phyloP scores from a whole-genome alignment of 2,797 vertebrate species.

The Rhinogobio ventralis region DNA sequence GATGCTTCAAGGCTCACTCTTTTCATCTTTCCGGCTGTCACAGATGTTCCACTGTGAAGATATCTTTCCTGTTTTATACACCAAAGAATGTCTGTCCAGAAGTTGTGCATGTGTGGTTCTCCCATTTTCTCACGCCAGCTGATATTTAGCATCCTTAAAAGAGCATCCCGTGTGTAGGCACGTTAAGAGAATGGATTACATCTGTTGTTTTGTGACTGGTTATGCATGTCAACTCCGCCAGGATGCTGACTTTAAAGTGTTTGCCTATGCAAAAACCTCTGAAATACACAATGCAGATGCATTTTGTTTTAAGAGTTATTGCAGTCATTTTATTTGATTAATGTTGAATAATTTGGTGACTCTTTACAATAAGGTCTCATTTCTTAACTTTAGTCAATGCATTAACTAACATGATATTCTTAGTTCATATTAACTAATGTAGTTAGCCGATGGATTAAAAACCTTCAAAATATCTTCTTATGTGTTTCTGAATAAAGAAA shows the following conservation, averaged over 20 bases:
- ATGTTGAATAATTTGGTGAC: neutral
- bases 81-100: constrained; percentile 5
- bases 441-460: too few species aligned
- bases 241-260: constrained; percentile 1
- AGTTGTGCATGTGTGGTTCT: constrained; percentile 11
- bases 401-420: neutral
- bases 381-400: neutral
- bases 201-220: neutral
- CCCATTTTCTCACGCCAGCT: neutral
- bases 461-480: too few species aligned
- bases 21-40: constrained; percentile 45
- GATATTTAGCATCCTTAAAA: constrained; percentile 6
- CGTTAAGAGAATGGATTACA: constrained; percentile 4
- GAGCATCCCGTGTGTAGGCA: neutral
- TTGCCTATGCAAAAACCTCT: neutral
- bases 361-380: neutral
- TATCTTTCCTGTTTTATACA: constrained; percentile 29
- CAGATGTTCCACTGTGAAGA: constrained; percentile 38
- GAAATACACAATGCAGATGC: neutral
- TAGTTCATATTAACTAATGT: too few species aligned
- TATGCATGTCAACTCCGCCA: neutral
- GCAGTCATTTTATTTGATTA: neutral
- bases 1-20: constrained; percentile 34
- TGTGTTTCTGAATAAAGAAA: too few species aligned
- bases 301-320: neutral